Percentiles rank a stretch among this genome's conserved stretches.
These are phyloP conservation scores for Sciurus vulgaris DNA, from an alignment of 2,797 vertebrate genomes.

Conservation along the genomic window DNA sequence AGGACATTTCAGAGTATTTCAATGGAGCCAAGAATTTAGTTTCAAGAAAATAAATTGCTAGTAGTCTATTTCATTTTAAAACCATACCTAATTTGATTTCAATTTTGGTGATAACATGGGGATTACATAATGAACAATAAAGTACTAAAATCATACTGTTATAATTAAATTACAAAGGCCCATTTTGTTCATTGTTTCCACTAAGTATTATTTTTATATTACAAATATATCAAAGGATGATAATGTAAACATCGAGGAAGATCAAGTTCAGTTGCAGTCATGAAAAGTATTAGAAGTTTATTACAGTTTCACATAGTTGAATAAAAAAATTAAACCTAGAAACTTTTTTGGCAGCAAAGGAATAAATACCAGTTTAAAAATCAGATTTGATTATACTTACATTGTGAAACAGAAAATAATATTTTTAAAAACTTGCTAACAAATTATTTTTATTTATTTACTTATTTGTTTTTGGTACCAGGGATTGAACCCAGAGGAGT, in stretches of 20 bases:
- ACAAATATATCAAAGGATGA: slow-evolving; percentile 51
- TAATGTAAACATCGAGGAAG: slow-evolving; percentile 30
- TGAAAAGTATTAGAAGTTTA: slow-evolving; percentile 48
- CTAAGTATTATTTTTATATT: slow-evolving; percentile 32
- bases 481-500: too few species aligned
- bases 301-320: slow-evolving; percentile 3
- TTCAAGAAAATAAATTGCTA: slow-evolving; percentile 11
- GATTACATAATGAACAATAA: slow-evolving; percentile 29
- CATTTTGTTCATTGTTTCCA: slow-evolving; percentile 45
- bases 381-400: slow-evolving; percentile 59
- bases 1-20: background rate
- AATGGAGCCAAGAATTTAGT: background rate
- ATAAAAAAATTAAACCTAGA: slow-evolving; percentile 59
- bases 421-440: slow-evolving; percentile 32
- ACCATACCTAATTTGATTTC: slow-evolving; percentile 49
- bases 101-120: slow-evolving; percentile 54
- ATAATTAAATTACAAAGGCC: slow-evolving; percentile 22
- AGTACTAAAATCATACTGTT: slow-evolving; percentile 36
- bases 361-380: slow-evolving; percentile 76
- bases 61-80: slow-evolving; percentile 1
- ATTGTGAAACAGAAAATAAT: slow-evolving; percentile 25
- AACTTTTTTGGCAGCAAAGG: slow-evolving; percentile 52
- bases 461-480: too few species aligned
- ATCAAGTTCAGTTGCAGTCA: background rate
- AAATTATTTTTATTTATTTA: background rate